phyloP scores from a whole-genome alignment of 1,140 invertebrate genomes.

The Drosophila kanapiae region DNA sequence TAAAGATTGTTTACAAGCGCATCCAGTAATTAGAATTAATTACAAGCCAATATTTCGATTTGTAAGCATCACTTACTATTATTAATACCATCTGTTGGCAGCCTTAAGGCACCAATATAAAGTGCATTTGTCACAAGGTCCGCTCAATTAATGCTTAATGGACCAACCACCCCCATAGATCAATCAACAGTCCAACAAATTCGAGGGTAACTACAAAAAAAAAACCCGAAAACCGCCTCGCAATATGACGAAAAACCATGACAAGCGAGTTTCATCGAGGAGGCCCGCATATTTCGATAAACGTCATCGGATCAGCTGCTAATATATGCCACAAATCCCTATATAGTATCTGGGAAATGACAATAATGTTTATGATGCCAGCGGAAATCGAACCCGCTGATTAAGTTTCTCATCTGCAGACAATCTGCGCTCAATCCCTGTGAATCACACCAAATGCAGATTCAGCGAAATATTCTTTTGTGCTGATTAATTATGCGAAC shows the following conservation, averaged over 20 bases:
- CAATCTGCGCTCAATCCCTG: not conserved
- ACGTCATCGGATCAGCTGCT: constrained; percentile 67
- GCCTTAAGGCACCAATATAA: constrained; percentile 5
- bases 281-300: constrained; percentile 54
- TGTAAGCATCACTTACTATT: not conserved
- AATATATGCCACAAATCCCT: constrained; percentile 27
- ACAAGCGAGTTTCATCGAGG: constrained; percentile 22
- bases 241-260: constrained; percentile 54
- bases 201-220: constrained; percentile 1
- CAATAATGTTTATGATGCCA: constrained; percentile 64
- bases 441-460: constrained; percentile 33
- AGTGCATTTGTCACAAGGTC: constrained; percentile 30
- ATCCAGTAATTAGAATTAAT: not conserved
- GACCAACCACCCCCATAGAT: constrained; percentile 53
- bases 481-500: constrained; percentile 54
- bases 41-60: not conserved
- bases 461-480: constrained; percentile 10
- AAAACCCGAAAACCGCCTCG: not conserved
- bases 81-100: constrained; percentile 3
- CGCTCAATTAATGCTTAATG: constrained; percentile 16
- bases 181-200: constrained; percentile 42
- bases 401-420: constrained; percentile 18
- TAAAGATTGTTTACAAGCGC: not conserved
- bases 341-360: constrained; percentile 14
- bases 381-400: constrained; percentile 49